Evolutionary conservation across 2,888 invertebrate species (phyloP).

Genomic region (Dolichomitus sp.): DNA sequence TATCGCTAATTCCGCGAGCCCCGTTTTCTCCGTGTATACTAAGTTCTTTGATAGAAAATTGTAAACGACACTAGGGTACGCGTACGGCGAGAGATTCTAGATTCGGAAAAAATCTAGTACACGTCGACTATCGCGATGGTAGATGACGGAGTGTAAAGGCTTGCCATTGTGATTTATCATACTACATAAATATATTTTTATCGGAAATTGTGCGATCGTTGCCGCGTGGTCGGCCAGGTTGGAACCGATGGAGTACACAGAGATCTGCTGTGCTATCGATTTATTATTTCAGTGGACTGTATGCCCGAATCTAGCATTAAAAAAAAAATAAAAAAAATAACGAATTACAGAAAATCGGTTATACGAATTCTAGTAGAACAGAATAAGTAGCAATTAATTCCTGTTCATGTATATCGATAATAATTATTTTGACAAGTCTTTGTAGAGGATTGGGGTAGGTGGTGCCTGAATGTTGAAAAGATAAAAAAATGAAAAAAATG

Average conservation of each 20-base stretch:
- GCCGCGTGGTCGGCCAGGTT: conserved; percentile 4
- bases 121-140: conserved; percentile 15
- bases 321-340: background rate
- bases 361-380: conserved; percentile 45
- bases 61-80: background rate
- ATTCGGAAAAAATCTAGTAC: background rate
- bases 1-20: too few species aligned
- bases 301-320: conserved; percentile 63
- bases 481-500: conserved; percentile 42
- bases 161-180: conserved; percentile 58
- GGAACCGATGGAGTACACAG: conserved; percentile 1
- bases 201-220: conserved; percentile 48
- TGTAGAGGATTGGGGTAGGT: conserved; percentile 61
- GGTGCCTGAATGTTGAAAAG: conserved; percentile 69
- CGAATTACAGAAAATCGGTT: conserved; percentile 31
- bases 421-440: conserved; percentile 67
- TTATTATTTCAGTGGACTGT: conserved; percentile 29
- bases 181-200: conserved; percentile 37
- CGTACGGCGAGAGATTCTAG: conserved; percentile 11
- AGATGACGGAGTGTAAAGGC: conserved; percentile 28
- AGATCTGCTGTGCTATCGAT: conserved; percentile 4
- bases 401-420: conserved; percentile 73
- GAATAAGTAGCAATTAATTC: conserved; percentile 71
- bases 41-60: conserved; percentile 21
- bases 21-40: too few species aligned